These are phyloP conservation scores for Megastigmus dorsalis DNA, from an alignment of 2,888 invertebrate genomes.

Conservation along the genomic window DNA sequence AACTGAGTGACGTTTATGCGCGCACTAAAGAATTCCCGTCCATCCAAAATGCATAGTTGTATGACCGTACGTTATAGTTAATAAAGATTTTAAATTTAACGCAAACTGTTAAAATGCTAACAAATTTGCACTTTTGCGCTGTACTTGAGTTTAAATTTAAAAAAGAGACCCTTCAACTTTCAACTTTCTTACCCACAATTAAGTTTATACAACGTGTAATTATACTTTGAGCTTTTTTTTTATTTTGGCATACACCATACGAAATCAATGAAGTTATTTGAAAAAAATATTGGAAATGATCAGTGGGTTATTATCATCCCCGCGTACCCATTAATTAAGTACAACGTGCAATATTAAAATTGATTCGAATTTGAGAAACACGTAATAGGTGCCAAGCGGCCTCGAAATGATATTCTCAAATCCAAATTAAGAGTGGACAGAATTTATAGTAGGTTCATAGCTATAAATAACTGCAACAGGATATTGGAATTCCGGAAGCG, in stretches of 20 bases:
- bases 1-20: constrained; percentile 21
- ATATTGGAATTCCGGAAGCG: constrained; percentile 34
- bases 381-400: too few relatives aligned
- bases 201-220: background rate
- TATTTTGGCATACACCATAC: too few relatives aligned
- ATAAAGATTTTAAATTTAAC: constrained; percentile 28
- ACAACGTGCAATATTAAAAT: too few relatives aligned
- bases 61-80: constrained; percentile 12
- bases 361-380: too few relatives aligned
- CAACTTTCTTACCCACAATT: background rate
- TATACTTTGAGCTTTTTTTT: too few relatives aligned
- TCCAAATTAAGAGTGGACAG: constrained; percentile 17
- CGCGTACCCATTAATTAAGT: too few relatives aligned
- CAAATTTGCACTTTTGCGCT: background rate
- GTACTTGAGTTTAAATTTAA: background rate
- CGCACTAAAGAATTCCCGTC: constrained; percentile 1
- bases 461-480: constrained; percentile 9
- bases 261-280: too few relatives aligned
- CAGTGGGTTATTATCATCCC: too few relatives aligned
- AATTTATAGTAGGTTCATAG: constrained; percentile 5
- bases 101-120: background rate
- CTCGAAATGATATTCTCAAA: constrained; percentile 17
- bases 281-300: too few relatives aligned
- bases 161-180: too few relatives aligned
- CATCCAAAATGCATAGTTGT: constrained; percentile 10